phyloP scores from a whole-genome alignment of 1,140 invertebrate genomes.

The Tetramorium simillimum region DNA sequence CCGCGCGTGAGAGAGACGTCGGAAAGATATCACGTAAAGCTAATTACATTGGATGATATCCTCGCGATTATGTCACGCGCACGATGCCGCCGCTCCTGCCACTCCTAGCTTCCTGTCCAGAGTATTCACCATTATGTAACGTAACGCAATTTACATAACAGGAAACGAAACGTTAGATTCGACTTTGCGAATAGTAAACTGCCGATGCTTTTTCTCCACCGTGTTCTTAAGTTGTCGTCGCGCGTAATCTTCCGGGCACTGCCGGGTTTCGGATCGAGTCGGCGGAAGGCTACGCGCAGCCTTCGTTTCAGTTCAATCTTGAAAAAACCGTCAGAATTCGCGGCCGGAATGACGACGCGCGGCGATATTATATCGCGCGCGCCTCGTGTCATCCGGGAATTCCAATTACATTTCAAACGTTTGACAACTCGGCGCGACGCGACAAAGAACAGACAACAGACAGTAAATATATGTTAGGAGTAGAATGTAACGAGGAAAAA shows the following conservation, averaged over 20 bases:
- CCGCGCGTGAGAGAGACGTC: neutral
- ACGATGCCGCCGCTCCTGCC: slow-evolving; percentile 15
- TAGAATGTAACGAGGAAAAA: too few relatives aligned
- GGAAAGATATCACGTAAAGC: neutral
- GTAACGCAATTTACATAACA: slow-evolving; percentile 73
- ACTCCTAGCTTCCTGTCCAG: slow-evolving; percentile 65
- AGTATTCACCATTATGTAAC: slow-evolving; percentile 67
- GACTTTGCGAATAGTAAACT: slow-evolving; percentile 2
- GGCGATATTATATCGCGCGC: neutral
- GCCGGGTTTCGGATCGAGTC: neutral
- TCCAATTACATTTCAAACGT: neutral
- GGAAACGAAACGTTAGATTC: slow-evolving; percentile 59
- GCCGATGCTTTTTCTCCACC: neutral
- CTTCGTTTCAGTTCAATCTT: neutral
- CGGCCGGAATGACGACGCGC: neutral
- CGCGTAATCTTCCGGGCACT: neutral
- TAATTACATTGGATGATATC: slow-evolving; percentile 38
- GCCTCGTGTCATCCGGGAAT: neutral
- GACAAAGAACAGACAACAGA: too few relatives aligned
- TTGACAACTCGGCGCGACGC: neutral
- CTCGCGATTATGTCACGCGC: slow-evolving; percentile 51
- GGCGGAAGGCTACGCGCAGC: neutral
- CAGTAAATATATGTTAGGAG: too few relatives aligned
- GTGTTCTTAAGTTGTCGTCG: slow-evolving; percentile 16
- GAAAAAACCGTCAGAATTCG: neutral